These are phyloP conservation scores for Penaeus chinensis DNA, from an alignment of 1,140 invertebrate species.

Conservation along the genomic window DNA sequence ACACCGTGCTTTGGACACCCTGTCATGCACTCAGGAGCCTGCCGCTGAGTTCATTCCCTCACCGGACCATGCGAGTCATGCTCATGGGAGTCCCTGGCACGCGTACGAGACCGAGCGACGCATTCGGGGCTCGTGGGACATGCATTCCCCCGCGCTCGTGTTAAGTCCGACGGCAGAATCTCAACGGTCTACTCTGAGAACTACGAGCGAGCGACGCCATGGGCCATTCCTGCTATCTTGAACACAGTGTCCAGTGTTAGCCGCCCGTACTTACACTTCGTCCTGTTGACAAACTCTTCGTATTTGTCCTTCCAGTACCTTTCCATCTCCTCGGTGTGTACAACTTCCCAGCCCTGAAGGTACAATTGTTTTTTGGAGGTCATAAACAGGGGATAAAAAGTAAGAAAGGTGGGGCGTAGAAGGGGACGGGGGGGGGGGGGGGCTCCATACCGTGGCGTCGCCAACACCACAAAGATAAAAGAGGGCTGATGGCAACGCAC, in stretches of 20 bases:
- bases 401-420: not conserved
- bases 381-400: not conserved
- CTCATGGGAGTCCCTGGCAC: no score
- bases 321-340: conserved; percentile 84
- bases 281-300: conserved; percentile 86
- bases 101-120: no score
- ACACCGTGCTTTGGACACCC: no score
- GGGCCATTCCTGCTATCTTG: conserved; percentile 19
- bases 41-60: no score
- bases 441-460: no score
- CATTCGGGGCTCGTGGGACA: no score
- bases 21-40: no score
- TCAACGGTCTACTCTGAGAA: conserved; percentile 4
- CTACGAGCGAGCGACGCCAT: not conserved
- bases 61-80: no score
- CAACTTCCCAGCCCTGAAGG: conserved; percentile 82
- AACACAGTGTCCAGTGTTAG: conserved; percentile 1
- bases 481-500: no score
- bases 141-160: not conserved
- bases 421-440: not conserved
- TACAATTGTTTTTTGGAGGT: conserved; percentile 28
- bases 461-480: no score
- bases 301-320: conserved; percentile 87
- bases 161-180: not conserved
- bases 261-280: conserved; percentile 67